Conservation (phyloP, 2,888 invertebrate species). For the Phrixothrix hirtus region DNA sequence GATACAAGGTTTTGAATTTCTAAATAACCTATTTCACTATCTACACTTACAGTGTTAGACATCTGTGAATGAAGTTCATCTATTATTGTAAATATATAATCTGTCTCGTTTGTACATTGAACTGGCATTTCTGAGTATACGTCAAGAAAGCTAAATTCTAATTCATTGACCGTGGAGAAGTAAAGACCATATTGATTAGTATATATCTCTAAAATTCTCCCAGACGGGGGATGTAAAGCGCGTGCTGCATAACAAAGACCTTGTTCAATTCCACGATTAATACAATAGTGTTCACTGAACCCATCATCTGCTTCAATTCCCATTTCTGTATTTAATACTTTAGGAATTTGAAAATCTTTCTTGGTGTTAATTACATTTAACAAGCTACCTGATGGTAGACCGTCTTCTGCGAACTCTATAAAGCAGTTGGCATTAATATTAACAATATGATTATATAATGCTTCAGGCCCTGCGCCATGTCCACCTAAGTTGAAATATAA, state of each 20-base stretch:
- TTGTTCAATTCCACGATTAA: slow-evolving; percentile 64
- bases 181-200: slow-evolving; percentile 88
- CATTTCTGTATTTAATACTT: slow-evolving; percentile 66
- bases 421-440: slow-evolving; percentile 77
- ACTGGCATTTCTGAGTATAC: neutral
- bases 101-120: neutral
- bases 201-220: slow-evolving; percentile 76
- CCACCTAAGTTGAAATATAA: slow-evolving; percentile 90
- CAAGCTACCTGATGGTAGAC: slow-evolving; percentile 75
- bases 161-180: slow-evolving; percentile 78
- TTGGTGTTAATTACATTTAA: slow-evolving; percentile 69
- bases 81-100: slow-evolving; percentile 26
- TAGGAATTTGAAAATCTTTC: slow-evolving; percentile 73
- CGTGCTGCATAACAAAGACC: slow-evolving; percentile 66
- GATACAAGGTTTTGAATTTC: slow-evolving; percentile 31
- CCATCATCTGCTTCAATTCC: slow-evolving; percentile 68
- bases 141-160: too few relatives aligned
- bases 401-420: slow-evolving; percentile 67
- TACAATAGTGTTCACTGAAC: slow-evolving; percentile 80
- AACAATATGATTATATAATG: slow-evolving; percentile 70
- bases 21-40: slow-evolving; percentile 28
- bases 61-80: slow-evolving; percentile 21
- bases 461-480: slow-evolving; percentile 70
- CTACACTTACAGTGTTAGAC: slow-evolving; percentile 16
- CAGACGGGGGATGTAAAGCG: slow-evolving; percentile 67